Conservation (phyloP, 2,797 vertebrate species). For the Enoplosus armatus region DNA sequence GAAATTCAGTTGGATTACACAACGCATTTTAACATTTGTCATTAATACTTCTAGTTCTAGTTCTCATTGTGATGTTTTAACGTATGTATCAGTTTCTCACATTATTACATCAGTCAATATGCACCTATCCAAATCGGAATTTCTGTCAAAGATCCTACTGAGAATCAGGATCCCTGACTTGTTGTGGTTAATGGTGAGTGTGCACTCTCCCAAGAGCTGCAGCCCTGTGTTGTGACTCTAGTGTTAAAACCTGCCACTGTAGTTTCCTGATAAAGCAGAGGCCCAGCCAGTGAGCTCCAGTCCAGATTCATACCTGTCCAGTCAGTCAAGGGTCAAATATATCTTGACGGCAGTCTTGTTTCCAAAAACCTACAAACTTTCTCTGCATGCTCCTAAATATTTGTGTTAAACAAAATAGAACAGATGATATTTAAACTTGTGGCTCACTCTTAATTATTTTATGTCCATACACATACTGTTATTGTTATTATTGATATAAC, state of each 20-base stretch:
- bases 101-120: not conserved
- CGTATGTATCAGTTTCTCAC: not conserved
- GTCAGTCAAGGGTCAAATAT: slow-evolving; percentile 10
- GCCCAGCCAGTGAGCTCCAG: not conserved
- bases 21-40: no score
- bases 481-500: not conserved
- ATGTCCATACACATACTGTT: not conserved
- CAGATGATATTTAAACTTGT: not conserved
- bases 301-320: slow-evolving; percentile 9
- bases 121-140: not conserved
- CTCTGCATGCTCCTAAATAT: not conserved
- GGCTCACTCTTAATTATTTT: not conserved
- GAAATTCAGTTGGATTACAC: slow-evolving; percentile 9
- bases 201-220: not conserved
- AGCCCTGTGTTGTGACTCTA: slow-evolving; percentile 35
- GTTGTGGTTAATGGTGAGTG: not conserved
- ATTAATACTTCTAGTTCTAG: no score
- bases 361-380: not conserved
- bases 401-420: not conserved
- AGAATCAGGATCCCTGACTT: slow-evolving; percentile 9
- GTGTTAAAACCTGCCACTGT: slow-evolving; percentile 21
- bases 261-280: slow-evolving; percentile 17
- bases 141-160: not conserved
- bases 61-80: not conserved
- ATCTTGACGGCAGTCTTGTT: slow-evolving; percentile 1